These are phyloP conservation scores for Abscondita cerata DNA, from an alignment of 2,888 invertebrate species.

Conservation along the genomic window DNA sequence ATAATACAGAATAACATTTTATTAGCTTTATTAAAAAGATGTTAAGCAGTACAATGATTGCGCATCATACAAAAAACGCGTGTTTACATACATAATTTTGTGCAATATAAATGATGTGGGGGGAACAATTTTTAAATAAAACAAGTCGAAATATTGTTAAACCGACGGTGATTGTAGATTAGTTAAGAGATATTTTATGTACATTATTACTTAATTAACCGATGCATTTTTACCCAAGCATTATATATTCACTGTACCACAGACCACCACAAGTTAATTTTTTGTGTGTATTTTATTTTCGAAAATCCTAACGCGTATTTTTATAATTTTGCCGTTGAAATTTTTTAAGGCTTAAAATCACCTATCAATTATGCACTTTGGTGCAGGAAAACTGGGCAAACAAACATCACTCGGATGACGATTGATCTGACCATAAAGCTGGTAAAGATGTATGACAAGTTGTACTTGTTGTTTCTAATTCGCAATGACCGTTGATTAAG, in stretches of 20 bases:
- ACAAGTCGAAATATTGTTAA: conserved; percentile 28
- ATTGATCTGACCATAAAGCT: conserved; percentile 36
- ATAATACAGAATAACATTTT: conserved; percentile 44
- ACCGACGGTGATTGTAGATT: conserved; percentile 37
- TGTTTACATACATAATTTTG: conserved; percentile 36
- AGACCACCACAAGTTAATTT: conserved; percentile 24
- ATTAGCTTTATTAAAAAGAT: conserved; percentile 32
- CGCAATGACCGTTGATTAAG: conserved; percentile 31
- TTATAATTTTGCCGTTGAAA: conserved; percentile 14
- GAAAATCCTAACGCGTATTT: conserved; percentile 17
- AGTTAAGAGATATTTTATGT: conserved; percentile 37
- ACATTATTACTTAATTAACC: conserved; percentile 27
- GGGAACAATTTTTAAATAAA: too few species aligned
- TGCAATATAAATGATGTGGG: conserved; percentile 34
- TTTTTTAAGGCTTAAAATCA: conserved; percentile 27
- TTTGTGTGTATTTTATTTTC: conserved; percentile 7
- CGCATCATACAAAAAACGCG: conserved; percentile 33
- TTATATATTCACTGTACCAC: conserved; percentile 32
- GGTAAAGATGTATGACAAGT: conserved; percentile 37
- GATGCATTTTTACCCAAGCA: conserved; percentile 34
- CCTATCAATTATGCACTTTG: conserved; percentile 27
- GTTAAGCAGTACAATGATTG: conserved; percentile 35
- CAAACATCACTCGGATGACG: conserved; percentile 30
- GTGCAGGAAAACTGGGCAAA: conserved; percentile 28
- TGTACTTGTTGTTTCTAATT: conserved; percentile 31